These are phyloP conservation scores for Ceyx melanurus DNA, from an alignment of 2,113 vertebrate species.

Conservation along the genomic window DNA sequence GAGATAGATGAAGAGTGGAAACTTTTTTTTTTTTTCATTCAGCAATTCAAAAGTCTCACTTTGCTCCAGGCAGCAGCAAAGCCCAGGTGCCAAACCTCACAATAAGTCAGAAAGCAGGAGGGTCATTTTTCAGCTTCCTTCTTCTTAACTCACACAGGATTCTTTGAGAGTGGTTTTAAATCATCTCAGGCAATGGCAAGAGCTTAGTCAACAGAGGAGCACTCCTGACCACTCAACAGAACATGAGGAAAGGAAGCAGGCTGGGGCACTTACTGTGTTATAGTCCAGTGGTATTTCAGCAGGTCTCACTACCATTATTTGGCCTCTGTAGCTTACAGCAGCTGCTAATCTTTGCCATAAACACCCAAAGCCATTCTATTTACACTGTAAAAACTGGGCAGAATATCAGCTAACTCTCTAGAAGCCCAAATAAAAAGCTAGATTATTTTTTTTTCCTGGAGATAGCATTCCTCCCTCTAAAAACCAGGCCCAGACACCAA, in stretches of 20 bases:
- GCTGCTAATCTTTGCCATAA: not conserved
- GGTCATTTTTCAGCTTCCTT: not conserved
- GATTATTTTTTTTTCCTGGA: not conserved
- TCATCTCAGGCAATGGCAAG: not conserved
- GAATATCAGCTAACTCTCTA: not conserved
- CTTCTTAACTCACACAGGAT: not conserved
- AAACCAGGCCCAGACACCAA: not conserved
- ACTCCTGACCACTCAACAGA: not conserved
- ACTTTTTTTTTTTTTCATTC: not conserved
- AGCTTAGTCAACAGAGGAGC: not conserved
- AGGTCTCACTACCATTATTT: not conserved
- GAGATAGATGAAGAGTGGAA: not conserved
- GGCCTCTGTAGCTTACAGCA: not conserved
- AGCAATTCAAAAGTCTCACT: not conserved
- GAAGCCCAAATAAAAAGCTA: not conserved
- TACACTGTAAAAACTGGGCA: not conserved
- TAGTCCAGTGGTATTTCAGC: not conserved
- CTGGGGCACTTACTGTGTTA: not conserved
- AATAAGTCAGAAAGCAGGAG: not conserved
- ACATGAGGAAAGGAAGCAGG: not conserved
- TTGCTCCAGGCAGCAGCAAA: not conserved
- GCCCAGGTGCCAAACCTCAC: not conserved
- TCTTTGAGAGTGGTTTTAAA: not conserved
- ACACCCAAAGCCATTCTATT: slow-evolving; percentile 10
- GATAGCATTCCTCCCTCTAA: not conserved